Percentiles rank a stretch among this genome's conserved stretches.
These are phyloP conservation scores for Allygus modestus DNA, from an alignment of 2,888 invertebrate species.

Conservation along the genomic window DNA sequence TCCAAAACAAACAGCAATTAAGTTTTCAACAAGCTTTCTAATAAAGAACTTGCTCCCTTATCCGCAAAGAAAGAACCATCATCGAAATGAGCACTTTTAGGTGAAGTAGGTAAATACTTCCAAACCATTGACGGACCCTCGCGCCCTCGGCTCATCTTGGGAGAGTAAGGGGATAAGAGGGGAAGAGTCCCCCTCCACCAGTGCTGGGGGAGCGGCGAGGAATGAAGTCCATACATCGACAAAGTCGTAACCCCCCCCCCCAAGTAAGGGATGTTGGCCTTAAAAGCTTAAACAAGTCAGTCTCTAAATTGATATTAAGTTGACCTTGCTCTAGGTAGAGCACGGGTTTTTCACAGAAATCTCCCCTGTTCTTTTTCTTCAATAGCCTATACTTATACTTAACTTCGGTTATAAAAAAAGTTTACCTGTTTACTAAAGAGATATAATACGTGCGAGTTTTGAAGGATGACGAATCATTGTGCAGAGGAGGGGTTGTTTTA, in stretches of 20 bases:
- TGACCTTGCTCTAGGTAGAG: background rate
- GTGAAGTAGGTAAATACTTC: conserved; percentile 31
- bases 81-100: background rate
- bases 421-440: too few relatives aligned
- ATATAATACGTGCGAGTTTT: too few relatives aligned
- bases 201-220: background rate
- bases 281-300: conserved; percentile 49
- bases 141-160: background rate
- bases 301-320: conserved; percentile 56
- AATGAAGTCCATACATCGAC: conserved; percentile 7
- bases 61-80: background rate
- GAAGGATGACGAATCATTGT: too few relatives aligned
- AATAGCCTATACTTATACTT: too few relatives aligned
- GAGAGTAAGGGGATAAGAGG: background rate
- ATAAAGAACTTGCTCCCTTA: conserved; percentile 9
- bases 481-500: too few relatives aligned
- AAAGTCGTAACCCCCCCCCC: conserved; percentile 26
- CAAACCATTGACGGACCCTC: conserved; percentile 15
- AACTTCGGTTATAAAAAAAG: too few relatives aligned
- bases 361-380: too few relatives aligned
- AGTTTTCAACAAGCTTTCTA: background rate
- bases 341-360: background rate
- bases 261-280: conserved; percentile 28
- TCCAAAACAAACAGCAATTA: background rate
- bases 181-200: background rate